Base-by-base conservation (phyloP, 2,888 invertebrate genomes). In the Drosophila histrio region DNA sequence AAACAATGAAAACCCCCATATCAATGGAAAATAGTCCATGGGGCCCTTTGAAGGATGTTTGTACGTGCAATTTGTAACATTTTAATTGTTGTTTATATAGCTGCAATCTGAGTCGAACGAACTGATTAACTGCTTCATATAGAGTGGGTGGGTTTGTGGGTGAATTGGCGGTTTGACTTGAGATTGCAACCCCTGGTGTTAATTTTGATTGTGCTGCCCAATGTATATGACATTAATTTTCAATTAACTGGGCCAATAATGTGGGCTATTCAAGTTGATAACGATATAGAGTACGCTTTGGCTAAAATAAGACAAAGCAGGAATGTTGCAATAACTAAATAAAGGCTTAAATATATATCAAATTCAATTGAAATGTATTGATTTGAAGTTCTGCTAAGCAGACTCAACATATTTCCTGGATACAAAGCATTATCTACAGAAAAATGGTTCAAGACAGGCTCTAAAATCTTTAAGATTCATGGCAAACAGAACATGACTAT, bases 41-140 rank as follows among this genome's bases (percentile, higher is more conserved):
- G 39, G 32, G 60, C 24, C 8, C 57, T 56, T 68, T 74, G 61
- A 77, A 74, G 56, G 50, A 68, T 70, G 75, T 87, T 68, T 87
- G 58, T 71, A 68, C 59, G 78, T 81, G 78, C 69, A 79, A 83
- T 86, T 87, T 79, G 88, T 83, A 86, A 74, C 77, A 58, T 86
- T 88, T 84, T 84, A 84, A 84, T 84, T 84, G 88, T 84, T 84
- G 83, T 88, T 88, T 88, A 88, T 77, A 66, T 59, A 47, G 72
- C 72, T 68, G 57, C 74, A 53, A 52, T 64, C 44, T n/a, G 30
- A 36, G 36, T 32, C 8, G 4, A 7, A 19, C 15, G n/a, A 49
- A 59, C 72, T 72, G 68, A 76, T 71, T 73, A 72, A 66, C 68
- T 59, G 50, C 30, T 60, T 44, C 30, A 60, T 36, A 9, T 26